These are phyloP conservation scores for Trachelus troglodyta DNA, from an alignment of 2,888 invertebrate species.

Conservation along the genomic window DNA sequence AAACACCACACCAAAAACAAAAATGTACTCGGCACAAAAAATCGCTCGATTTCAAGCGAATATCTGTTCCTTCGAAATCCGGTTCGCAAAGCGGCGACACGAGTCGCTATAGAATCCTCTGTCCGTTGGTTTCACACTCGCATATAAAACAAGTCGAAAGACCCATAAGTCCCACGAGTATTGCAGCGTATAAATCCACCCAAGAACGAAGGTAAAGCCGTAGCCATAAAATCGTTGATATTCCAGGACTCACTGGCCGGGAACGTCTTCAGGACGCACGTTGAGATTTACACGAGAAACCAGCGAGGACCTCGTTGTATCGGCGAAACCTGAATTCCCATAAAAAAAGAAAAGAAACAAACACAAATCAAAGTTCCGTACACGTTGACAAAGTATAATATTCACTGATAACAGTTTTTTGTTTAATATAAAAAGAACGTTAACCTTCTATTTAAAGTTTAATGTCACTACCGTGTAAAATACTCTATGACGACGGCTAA, in stretches of 20 bases:
- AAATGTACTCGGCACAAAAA: background rate
- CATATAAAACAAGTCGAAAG: background rate
- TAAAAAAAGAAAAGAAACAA: background rate
- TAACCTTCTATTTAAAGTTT: background rate
- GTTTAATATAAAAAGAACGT: background rate
- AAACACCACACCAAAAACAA: slow-evolving; percentile 39
- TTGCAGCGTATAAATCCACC: background rate
- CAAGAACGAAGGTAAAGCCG: background rate
- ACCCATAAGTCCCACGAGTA: background rate
- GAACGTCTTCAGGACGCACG: background rate
- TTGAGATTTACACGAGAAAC: background rate
- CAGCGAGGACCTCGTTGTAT: slow-evolving; percentile 4
- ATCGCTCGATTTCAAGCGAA: background rate
- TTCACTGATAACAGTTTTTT: background rate
- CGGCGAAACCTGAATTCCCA: background rate
- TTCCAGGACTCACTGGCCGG: background rate
- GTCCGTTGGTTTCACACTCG: background rate
- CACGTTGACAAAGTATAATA: background rate
- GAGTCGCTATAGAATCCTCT: background rate
- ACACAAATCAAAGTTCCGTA: slow-evolving; percentile 11
- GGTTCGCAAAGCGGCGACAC: background rate
- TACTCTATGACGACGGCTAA: slow-evolving; percentile 2
- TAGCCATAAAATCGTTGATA: background rate
- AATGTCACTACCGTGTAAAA: slow-evolving; percentile 7
- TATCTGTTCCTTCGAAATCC: background rate